Conservation (phyloP, 2,113 vertebrate genomes). For the Heloderma charlesbogerti region DNA sequence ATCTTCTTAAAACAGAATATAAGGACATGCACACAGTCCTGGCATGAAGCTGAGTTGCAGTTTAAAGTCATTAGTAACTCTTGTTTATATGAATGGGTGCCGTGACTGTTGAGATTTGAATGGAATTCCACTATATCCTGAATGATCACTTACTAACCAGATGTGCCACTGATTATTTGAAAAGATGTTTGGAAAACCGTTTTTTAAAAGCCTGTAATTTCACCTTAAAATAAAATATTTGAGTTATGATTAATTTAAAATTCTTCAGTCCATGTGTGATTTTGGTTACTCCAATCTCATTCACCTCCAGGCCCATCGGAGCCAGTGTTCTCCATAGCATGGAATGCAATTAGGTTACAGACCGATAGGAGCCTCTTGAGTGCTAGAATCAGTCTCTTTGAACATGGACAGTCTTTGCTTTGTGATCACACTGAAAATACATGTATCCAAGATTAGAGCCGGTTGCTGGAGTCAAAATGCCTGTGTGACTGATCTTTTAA, state of each 20-base stretch:
- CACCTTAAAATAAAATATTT: constrained; percentile 8
- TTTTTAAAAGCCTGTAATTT: neutral
- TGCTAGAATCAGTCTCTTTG: neutral
- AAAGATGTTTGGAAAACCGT: neutral
- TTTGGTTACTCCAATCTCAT: accelerated
- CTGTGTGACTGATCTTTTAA: neutral
- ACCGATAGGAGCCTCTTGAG: neutral
- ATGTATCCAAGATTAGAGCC: neutral
- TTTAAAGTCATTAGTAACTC: neutral
- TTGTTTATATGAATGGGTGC: constrained; percentile 17
- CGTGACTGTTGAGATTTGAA: neutral
- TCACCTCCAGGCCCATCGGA: neutral
- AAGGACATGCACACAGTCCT: neutral
- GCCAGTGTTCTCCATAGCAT: neutral
- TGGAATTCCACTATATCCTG: constrained; percentile 1
- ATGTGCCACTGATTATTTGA: neutral
- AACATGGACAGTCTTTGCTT: neutral
- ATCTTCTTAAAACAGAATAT: neutral
- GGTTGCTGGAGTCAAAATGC: neutral
- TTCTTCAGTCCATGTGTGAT: neutral
- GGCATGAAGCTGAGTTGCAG: neutral
- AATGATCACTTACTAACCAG: neutral
- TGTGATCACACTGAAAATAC: neutral
- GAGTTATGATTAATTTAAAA: neutral
- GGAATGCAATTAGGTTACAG: neutral